A percentile compares a stretch with the other conserved stretches of the same genome.
These are phyloP conservation scores for Stenopsyche tienmushanensis DNA, from an alignment of 1,140 invertebrate genomes.

Conservation along the genomic window DNA sequence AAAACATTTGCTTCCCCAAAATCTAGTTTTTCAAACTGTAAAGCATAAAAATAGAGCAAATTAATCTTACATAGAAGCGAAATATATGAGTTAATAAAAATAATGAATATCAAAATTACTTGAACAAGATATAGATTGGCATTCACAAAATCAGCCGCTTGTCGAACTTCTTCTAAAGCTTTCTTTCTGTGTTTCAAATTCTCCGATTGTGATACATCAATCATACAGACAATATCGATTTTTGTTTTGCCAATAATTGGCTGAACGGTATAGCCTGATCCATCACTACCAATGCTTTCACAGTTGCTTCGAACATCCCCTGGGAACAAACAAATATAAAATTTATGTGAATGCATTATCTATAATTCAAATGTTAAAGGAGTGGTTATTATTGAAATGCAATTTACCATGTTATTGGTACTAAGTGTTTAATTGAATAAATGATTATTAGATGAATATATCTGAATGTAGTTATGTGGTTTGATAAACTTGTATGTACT, in stretches of 20 bases:
- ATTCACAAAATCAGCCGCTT: constrained; percentile 75
- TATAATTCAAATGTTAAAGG: too few species aligned
- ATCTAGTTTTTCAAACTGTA: constrained; percentile 81
- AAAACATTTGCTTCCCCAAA: constrained; percentile 83
- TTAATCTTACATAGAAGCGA: not conserved
- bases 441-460: too few species aligned
- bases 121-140: constrained; percentile 82
- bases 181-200: constrained; percentile 72
- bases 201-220: constrained; percentile 75
- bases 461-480: too few species aligned
- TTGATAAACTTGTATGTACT: too few species aligned
- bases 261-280: constrained; percentile 66
- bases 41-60: constrained; percentile 17
- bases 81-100: constrained; percentile 10
- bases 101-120: constrained; percentile 53
- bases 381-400: too few species aligned
- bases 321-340: too few species aligned
- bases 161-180: constrained; percentile 81
- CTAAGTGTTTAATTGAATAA: too few species aligned
- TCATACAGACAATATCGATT: constrained; percentile 91
- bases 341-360: too few species aligned
- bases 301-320: constrained; percentile 64
- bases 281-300: constrained; percentile 74
- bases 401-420: too few species aligned
- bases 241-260: constrained; percentile 58